Conservation (phyloP, 2,113 vertebrate species). For the Hucho hucho region DNA sequence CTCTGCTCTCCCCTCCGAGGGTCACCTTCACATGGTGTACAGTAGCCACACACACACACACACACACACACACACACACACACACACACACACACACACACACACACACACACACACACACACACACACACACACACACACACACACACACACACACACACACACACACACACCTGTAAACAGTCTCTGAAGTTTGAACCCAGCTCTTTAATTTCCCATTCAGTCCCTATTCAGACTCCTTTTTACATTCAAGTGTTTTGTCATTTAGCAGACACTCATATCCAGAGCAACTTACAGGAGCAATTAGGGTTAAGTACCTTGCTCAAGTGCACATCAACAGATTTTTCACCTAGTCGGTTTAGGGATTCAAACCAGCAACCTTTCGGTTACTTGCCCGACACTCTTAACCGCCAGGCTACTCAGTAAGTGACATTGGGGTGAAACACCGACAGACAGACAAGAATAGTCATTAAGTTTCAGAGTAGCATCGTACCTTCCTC, state of each 20-base stretch:
- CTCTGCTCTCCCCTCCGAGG: conserved; percentile 51
- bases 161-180: conserved; percentile 1
- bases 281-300: too few species aligned
- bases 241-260: conserved; percentile 26
- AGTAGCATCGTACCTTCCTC: conserved; percentile 36
- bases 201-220: conserved; percentile 74
- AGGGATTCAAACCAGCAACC: too few species aligned
- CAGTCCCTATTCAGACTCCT: conserved; percentile 45
- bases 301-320: too few species aligned
- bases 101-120: background rate
- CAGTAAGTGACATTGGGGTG: conserved; percentile 21
- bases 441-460: conserved; percentile 32
- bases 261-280: too few species aligned
- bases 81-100: background rate
- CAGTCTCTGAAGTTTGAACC: conserved; percentile 58
- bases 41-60: background rate
- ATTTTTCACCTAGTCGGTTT: too few species aligned
- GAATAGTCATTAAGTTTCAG: conserved; percentile 63
- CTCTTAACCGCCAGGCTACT: too few species aligned
- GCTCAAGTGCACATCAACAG: too few species aligned
- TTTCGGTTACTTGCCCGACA: too few species aligned
- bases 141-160: background rate
- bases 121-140: background rate
- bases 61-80: background rate
- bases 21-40: conserved; percentile 72